Percentiles rank a stretch among this genome's conserved stretches.
Evolutionary conservation across 37 sponge, comb jelly and placozoan species (phyloP).

Genomic region (Agelas oroides): DNA sequence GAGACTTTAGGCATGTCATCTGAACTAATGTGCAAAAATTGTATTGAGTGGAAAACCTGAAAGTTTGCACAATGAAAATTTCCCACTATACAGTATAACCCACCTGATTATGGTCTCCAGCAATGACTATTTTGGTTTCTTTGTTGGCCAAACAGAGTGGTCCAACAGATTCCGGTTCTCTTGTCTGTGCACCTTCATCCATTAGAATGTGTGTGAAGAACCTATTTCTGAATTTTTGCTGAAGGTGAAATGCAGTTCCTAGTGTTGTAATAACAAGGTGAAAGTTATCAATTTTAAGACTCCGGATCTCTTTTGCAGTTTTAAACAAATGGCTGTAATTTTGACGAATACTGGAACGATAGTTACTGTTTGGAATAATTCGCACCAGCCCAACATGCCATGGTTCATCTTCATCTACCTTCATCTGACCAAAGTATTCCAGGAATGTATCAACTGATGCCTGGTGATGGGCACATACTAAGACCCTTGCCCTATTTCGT

Average conservation of each 20-base stretch:
- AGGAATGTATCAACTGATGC: slow-evolving; percentile 70
- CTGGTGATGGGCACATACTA: slow-evolving; percentile 73
- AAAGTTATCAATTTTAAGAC: not conserved
- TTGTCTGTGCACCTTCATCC: slow-evolving; percentile 85
- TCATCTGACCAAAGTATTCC: slow-evolving; percentile 49
- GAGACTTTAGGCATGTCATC: no score
- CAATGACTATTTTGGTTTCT: slow-evolving; percentile 71
- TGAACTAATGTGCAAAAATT: no score
- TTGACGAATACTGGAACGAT: not conserved
- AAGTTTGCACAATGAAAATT: no score
- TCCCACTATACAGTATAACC: no score
- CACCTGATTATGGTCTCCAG: slow-evolving; percentile 82
- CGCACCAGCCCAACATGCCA: not conserved
- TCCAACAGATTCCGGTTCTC: slow-evolving; percentile 73
- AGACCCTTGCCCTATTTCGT: slow-evolving; percentile 1
- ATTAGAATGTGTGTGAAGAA: slow-evolving; percentile 75
- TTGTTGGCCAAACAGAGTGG: slow-evolving; percentile 54
- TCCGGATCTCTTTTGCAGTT: not conserved
- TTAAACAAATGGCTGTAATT: not conserved
- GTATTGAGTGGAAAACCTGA: no score
- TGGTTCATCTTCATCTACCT: not conserved
- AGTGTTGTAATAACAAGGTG: slow-evolving; percentile 39
- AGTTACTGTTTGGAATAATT: not conserved
- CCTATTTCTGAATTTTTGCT: no score
- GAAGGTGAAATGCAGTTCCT: slow-evolving; percentile 17